Percentiles rank a stretch among this genome's conserved stretches.
phyloP scores from a whole-genome alignment of 2,113 vertebrate genomes.

The Bos indicus region DNA sequence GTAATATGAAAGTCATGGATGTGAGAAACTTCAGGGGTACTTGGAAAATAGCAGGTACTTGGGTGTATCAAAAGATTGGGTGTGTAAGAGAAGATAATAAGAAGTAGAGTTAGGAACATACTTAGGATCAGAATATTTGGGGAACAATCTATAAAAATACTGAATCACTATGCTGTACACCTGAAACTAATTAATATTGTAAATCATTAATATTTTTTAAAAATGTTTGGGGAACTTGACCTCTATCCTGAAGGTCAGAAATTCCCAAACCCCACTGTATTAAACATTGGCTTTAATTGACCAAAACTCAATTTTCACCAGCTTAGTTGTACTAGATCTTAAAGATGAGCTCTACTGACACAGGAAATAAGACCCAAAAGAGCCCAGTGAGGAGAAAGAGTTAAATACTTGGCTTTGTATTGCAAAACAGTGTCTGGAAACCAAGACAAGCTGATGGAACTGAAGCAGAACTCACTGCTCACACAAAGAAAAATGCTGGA shows the following conservation, averaged over 20 bases:
- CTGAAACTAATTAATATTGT: neutral
- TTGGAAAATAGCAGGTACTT: neutral
- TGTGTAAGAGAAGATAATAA: neutral
- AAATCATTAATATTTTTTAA: neutral
- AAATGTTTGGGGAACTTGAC: neutral
- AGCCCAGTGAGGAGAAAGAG: neutral
- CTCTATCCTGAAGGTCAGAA: conserved; percentile 2
- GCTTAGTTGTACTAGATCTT: neutral
- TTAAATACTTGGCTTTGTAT: neutral
- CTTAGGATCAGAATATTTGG: neutral
- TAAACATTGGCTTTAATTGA: neutral
- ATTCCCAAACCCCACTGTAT: neutral
- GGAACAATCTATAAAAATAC: neutral
- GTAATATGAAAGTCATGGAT: neutral
- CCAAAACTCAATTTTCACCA: neutral
- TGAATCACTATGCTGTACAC: neutral
- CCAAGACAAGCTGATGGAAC: neutral
- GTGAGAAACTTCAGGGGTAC: neutral
- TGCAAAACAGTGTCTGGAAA: neutral
- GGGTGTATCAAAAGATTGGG: neutral
- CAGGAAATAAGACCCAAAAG: neutral
- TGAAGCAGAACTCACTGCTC: neutral
- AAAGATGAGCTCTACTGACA: neutral
- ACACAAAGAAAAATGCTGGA: neutral
- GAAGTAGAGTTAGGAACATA: neutral